A percentile compares a stretch with the other conserved stretches of the same genome.
Conservation (phyloP, 2,888 invertebrate species). For the Drosophila anomelani region DNA sequence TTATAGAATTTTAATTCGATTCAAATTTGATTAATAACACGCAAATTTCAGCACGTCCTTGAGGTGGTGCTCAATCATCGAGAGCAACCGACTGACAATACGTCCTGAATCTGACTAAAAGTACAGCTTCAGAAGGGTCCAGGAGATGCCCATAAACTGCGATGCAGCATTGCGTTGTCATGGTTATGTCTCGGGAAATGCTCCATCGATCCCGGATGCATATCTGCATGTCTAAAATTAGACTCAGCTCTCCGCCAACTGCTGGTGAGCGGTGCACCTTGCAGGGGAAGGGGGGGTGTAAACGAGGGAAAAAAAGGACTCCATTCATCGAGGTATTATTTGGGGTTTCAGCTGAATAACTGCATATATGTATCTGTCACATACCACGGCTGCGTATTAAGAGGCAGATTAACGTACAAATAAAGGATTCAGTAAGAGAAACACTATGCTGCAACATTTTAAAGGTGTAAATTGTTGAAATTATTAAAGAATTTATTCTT, state of each 20-base stretch:
- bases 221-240: slow-evolving; percentile 33
- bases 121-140: slow-evolving; percentile 1
- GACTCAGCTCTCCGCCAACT: slow-evolving; percentile 22
- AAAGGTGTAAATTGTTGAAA: background rate
- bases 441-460: no score
- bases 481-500: background rate
- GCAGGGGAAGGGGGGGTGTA: background rate
- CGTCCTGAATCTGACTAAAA: slow-evolving; percentile 8
- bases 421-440: background rate
- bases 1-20: slow-evolving; percentile 33
- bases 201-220: slow-evolving; percentile 14
- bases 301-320: background rate
- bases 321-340: background rate
- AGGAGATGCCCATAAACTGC: background rate
- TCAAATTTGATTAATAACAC: slow-evolving; percentile 32
- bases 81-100: slow-evolving; percentile 4
- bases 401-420: background rate
- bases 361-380: background rate
- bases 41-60: slow-evolving; percentile 2
- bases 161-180: slow-evolving; percentile 56
- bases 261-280: background rate
- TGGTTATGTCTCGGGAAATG: slow-evolving; percentile 43
- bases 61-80: background rate
- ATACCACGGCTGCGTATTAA: slow-evolving; percentile 3
- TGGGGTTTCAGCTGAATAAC: background rate